These are phyloP conservation scores for Arbacia lixula DNA, from an alignment of 53 echinoderm and acorn worm genomes.

Conservation along the genomic window DNA sequence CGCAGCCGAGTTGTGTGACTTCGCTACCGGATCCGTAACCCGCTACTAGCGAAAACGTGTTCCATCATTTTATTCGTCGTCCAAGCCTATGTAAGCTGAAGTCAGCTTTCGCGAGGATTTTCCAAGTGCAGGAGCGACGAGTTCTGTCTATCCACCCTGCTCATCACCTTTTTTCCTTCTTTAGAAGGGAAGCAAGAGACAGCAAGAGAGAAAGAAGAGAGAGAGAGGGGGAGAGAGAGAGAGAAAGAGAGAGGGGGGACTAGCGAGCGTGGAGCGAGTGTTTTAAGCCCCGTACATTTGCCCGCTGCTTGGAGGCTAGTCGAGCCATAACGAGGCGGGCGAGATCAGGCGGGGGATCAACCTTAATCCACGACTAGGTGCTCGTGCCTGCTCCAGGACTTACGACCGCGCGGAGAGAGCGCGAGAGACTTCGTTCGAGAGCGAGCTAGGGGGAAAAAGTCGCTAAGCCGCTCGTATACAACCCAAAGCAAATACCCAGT, in stretches of 20 bases:
- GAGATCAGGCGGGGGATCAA: slow-evolving; percentile 56
- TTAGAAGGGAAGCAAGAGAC: background rate
- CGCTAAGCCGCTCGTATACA: slow-evolving; percentile 39
- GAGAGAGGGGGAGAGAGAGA: background rate
- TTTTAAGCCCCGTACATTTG: slow-evolving; percentile 60
- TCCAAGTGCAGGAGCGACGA: background rate
- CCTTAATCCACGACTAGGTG: slow-evolving; percentile 48
- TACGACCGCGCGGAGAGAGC: background rate
- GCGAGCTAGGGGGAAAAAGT: slow-evolving; percentile 4
- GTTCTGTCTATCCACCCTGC: background rate
- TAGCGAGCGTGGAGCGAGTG: slow-evolving; percentile 11
- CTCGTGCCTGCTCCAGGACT: slow-evolving; percentile 27
- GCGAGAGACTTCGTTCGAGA: slow-evolving; percentile 21
- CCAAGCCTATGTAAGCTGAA: slow-evolving; percentile 27
- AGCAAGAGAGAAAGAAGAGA: background rate
- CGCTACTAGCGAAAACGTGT: slow-evolving; percentile 53
- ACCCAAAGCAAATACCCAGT: slow-evolving; percentile 3
- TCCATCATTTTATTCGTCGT: slow-evolving; percentile 34
- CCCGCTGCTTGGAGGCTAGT: slow-evolving; percentile 47
- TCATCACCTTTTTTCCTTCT: slow-evolving; percentile 2
- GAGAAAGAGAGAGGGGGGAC: background rate
- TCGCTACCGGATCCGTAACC: slow-evolving; percentile 28
- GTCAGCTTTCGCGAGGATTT: slow-evolving; percentile 55
- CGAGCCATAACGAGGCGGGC: slow-evolving; percentile 57
- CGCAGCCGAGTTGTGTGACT: slow-evolving; percentile 21